Evolutionary conservation across 30 jellyfish, hydroid and myxozoan genomes (phyloP).

Genomic region (Hydra vulgaris): DNA sequence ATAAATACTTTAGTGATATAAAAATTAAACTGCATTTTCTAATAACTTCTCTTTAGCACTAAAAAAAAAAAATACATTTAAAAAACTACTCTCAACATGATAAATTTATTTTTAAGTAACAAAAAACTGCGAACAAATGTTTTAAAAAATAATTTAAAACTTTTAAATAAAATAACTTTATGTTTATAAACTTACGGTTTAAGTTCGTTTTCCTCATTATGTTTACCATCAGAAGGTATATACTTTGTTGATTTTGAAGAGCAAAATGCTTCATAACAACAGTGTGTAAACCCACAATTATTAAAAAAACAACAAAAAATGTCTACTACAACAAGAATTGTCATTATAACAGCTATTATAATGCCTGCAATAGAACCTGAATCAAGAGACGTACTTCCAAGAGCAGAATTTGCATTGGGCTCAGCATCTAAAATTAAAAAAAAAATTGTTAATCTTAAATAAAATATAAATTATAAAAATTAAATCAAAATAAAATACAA

Average conservation of each 20-base stretch:
- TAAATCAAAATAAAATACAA: not conserved
- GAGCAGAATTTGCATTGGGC: not conserved
- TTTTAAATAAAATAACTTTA: too few species aligned
- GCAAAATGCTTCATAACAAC: conserved; percentile 87
- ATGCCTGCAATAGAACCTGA: conserved; percentile 91
- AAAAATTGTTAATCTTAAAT: not conserved
- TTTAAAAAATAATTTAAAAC: too few species aligned
- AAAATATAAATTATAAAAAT: not conserved
- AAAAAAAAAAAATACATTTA: not conserved
- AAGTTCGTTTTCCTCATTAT: conserved; percentile 22
- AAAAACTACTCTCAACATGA: not conserved
- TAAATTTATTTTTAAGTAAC: too few species aligned
- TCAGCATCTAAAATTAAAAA: not conserved
- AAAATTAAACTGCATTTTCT: not conserved
- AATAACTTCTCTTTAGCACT: not conserved
- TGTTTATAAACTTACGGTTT: conserved; percentile 32
- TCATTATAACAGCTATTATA: conserved; percentile 58
- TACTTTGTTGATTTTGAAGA: conserved; percentile 44
- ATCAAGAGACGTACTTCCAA: conserved; percentile 26
- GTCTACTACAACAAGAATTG: conserved; percentile 70
- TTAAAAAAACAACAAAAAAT: conserved; percentile 93
- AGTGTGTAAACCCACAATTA: conserved; percentile 84
- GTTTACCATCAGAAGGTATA: conserved; percentile 15
- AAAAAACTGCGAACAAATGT: too few species aligned
- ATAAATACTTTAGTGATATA: not conserved